Percentiles rank a stretch among this genome's conserved stretches.
phyloP scores from a whole-genome alignment of 1,140 invertebrate species.

The Spodoptera litura region DNA sequence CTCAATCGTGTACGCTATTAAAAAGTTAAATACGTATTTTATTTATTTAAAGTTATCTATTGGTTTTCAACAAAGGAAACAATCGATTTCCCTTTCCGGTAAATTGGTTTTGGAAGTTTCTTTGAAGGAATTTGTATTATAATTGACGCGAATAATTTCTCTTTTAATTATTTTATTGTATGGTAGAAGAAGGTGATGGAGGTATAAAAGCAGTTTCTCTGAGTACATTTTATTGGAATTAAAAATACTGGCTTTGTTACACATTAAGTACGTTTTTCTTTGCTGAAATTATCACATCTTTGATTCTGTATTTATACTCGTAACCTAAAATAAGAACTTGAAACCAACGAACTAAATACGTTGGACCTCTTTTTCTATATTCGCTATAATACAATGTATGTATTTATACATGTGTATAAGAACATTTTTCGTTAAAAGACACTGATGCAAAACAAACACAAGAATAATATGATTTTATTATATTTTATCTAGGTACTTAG shows the following conservation, averaged over 20 bases:
- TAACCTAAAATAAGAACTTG: neutral
- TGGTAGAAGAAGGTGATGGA: neutral
- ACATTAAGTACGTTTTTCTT: neutral
- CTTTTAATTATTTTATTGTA: neutral
- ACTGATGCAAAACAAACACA: neutral
- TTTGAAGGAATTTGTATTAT: constrained; percentile 14
- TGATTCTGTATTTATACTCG: too few relatives aligned
- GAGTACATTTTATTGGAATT: neutral
- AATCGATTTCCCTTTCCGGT: constrained; percentile 23
- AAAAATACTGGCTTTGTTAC: neutral
- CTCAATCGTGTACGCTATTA: constrained; percentile 29
- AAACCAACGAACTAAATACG: neutral
- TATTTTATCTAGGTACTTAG: constrained; percentile 9
- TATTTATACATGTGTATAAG: too few relatives aligned
- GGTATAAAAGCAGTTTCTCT: neutral
- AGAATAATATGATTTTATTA: constrained; percentile 19
- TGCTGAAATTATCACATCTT: neutral
- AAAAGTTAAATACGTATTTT: constrained; percentile 15
- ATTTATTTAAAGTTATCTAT: constrained; percentile 14
- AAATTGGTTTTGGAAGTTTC: constrained; percentile 23
- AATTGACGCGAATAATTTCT: constrained; percentile 11
- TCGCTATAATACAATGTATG: too few relatives aligned
- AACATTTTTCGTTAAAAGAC: neutral
- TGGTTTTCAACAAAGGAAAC: neutral
- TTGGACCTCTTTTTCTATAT: too few relatives aligned